Percentiles rank a stretch among this genome's conserved stretches.
Conservation (phyloP, 2,888 invertebrate genomes). For the Lycia hirtaria region DNA sequence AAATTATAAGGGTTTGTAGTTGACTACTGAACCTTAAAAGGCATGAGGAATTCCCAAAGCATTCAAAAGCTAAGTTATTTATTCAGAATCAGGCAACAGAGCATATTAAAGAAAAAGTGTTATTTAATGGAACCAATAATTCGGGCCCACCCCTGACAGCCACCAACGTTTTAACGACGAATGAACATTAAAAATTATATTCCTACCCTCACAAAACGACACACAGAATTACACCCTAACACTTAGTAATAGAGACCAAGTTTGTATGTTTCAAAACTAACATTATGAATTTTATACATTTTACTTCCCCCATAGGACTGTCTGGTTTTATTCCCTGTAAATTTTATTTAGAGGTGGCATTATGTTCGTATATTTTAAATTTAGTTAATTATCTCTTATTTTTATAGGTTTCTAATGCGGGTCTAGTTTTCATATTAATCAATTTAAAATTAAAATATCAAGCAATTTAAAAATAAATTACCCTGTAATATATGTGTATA, state of each 20-base stretch:
- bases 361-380: conserved; percentile 2
- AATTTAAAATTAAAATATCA: too few relatives aligned
- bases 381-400: background rate
- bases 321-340: conserved; percentile 26
- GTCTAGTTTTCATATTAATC: too few relatives aligned
- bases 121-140: conserved; percentile 59
- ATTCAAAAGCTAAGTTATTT: conserved; percentile 24
- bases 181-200: conserved; percentile 34
- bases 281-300: conserved; percentile 22
- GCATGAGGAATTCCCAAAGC: background rate
- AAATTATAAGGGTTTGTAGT: too few relatives aligned
- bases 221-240: conserved; percentile 2
- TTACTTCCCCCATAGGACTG: conserved; percentile 22
- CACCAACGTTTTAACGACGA: conserved; percentile 30
- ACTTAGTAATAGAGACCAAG: background rate
- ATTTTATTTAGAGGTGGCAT: conserved; percentile 23
- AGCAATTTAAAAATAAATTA: too few relatives aligned
- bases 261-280: conserved; percentile 8
- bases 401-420: background rate
- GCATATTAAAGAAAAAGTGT: conserved; percentile 51
- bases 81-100: conserved; percentile 33
- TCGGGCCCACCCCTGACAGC: conserved; percentile 42
- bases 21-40: too few relatives aligned
- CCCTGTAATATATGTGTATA: too few relatives aligned
- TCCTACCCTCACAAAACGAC: background rate